Evolutionary conservation across 2,888 invertebrate genomes (phyloP), one percentile per base, ranked within the genome.

Genomic region (Trilocha varians): DNA sequence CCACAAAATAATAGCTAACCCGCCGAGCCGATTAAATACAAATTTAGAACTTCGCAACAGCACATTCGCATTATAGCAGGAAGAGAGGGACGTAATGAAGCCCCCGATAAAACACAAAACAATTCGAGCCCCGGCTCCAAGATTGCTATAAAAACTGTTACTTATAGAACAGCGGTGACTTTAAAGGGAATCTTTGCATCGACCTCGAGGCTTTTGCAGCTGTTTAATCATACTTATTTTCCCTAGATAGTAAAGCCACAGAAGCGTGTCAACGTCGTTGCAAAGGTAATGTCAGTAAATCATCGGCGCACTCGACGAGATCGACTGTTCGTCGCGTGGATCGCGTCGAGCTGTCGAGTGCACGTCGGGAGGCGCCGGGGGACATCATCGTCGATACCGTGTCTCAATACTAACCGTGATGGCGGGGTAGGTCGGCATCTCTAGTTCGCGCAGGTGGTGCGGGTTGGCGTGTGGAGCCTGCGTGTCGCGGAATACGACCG

Each of bases 401-500:
- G 4, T 18, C 45, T 40, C 44, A 57, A 74, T 84, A 85, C 84
- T 83, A 77, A 85, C 84, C 84, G 84, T 80, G 65, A 82, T 77
- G 55, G 79, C 67, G 47, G 78, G 78, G 64, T 75, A 83, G 56
- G 68, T 66, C 43, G 82, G 82, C 51, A 85, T 66, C 52, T 77
- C 77, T 59, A 93, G 92, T 60, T 94, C 93, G 72, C 93, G 93
- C 65, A 93, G 88, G 74, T 92, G 92, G 70, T 92, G 91, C 42
- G 96, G 45, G 44, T 51, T 91, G 90, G 77, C 91, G 91, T 88
- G 89, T 37, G 87, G 76, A 38, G 87, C 79, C 70, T 88, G 88
- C 11, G 93, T 91, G 84, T 96, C 96, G 61, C 96, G 89, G 87
- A 96, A 96, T 46, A 96, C 96, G 41, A 96, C 96, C 44, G 96